A percentile compares a stretch with the other conserved stretches of the same genome.
Conservation (phyloP, 1,140 invertebrate genomes). For the Drosophila repleta region DNA sequence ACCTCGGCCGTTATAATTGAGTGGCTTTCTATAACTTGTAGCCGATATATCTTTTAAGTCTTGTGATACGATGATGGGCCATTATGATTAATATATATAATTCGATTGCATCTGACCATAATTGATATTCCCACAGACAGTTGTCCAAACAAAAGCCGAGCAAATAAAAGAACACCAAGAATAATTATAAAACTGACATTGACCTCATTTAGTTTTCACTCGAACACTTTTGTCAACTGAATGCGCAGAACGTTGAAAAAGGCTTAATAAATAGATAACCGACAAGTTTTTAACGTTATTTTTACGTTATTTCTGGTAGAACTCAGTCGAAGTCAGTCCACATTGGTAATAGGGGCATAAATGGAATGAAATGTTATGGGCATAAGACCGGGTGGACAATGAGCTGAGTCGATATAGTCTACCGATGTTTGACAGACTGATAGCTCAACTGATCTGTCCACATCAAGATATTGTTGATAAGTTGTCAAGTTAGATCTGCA, state of each 20-base stretch:
- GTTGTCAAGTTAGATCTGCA: too few species aligned
- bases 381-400: too few species aligned
- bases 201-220: slow-evolving; percentile 49
- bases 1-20: slow-evolving; percentile 23
- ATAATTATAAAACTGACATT: slow-evolving; percentile 56
- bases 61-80: slow-evolving; percentile 73
- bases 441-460: too few species aligned
- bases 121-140: slow-evolving; percentile 52
- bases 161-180: slow-evolving; percentile 26
- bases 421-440: too few species aligned
- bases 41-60: slow-evolving; percentile 69
- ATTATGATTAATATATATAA: slow-evolving; percentile 70
- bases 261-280: slow-evolving; percentile 6
- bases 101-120: slow-evolving; percentile 64
- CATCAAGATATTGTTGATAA: too few species aligned
- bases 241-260: not conserved
- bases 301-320: too few species aligned
- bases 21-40: slow-evolving; percentile 30
- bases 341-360: too few species aligned
- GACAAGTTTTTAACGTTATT: too few species aligned
- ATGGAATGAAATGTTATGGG: too few species aligned
- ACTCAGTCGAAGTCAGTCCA: too few species aligned
- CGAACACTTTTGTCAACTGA: slow-evolving; percentile 26
- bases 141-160: slow-evolving; percentile 7
- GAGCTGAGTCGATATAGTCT: too few species aligned